Percentiles rank a stretch among this genome's conserved stretches.
Conservation (phyloP, 2,888 invertebrate genomes). For the Polymixis flavicincta region DNA sequence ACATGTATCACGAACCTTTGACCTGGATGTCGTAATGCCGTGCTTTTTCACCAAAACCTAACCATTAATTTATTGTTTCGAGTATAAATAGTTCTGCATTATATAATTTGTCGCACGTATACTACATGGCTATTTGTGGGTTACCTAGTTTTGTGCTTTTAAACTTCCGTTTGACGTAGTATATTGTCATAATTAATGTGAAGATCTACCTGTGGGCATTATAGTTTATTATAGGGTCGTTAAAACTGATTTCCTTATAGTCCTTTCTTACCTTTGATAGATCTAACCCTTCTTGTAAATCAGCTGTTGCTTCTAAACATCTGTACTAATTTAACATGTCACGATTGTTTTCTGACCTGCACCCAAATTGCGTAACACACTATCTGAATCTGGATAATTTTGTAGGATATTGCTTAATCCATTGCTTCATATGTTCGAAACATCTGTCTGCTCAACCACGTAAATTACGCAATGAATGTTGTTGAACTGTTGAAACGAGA, state of each 20-base stretch:
- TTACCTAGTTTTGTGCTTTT: not conserved
- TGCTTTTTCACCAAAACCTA: slow-evolving; percentile 12
- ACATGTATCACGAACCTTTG: slow-evolving; percentile 29
- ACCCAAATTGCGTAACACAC: too few relatives aligned
- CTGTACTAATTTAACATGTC: not conserved
- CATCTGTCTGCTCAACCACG: too few relatives aligned
- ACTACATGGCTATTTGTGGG: not conserved
- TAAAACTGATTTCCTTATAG: not conserved
- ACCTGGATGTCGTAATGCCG: slow-evolving; percentile 38
- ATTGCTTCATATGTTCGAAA: too few relatives aligned
- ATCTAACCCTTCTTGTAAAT: not conserved
- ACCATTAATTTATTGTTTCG: slow-evolving; percentile 11
- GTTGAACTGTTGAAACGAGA: too few relatives aligned
- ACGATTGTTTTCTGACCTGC: not conserved
- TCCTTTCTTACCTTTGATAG: too few relatives aligned
- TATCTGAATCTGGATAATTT: too few relatives aligned
- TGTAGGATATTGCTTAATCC: too few relatives aligned
- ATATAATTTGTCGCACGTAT: not conserved
- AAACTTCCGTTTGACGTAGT: not conserved
- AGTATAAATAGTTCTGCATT: not conserved
- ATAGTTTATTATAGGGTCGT: too few relatives aligned
- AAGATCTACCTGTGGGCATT: not conserved
- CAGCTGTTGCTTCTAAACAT: not conserved
- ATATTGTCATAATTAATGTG: not conserved
- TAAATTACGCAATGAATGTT: too few relatives aligned